Evolutionary conservation across 2,797 vertebrate genomes (phyloP), one percentile per base, ranked within the genome.

Genomic region (Bovichtus variegatus): DNA sequence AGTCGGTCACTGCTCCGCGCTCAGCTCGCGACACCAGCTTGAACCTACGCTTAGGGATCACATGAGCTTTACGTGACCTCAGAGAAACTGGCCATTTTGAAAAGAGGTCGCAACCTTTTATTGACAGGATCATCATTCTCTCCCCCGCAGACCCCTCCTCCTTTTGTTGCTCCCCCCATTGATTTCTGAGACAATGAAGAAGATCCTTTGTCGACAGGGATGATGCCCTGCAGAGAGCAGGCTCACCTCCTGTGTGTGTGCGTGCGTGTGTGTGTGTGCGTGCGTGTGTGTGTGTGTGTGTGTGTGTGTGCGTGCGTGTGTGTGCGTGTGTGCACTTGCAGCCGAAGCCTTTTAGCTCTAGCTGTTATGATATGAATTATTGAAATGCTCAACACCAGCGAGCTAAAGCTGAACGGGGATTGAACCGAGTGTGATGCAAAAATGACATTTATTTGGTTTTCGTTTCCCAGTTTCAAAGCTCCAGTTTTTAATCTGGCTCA

Each of bases 101-200:
- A 87, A 89, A 81, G 76, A 88, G 92, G 93, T 94, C 49, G 1
- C 47, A 36, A 92, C 93, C 93, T 91, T 87, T 91, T 92, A 94
- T 93, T 91, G 93, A 93, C 86, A 65, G 85, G 83, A 89, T 91
- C 89, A 91, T 94, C 82, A 90, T 90, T 93, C 88, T 91, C 88
- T 69, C 74, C 81, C 83, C 74, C 34, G 6, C 80, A 57, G 70
- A n/a, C 83, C 72, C 87, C 80, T 55, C 90, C 89, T 69, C 65
- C 85, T 81, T 89, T 90, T 87, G 85, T 90, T 71, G 50, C 83
- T 53, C 43, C 81, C 80, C 53, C 76, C 40, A 89, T 92, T 92
- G 92, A 91, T 89, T 88, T 70, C 77, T 63, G 58, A 81, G 70
- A 89, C 92, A 92, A 90, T 89, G 88, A 88, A 82, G 81, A 84